Percentiles rank a stretch among this genome's conserved stretches.
Evolutionary conservation across 2,888 invertebrate species (phyloP).

Genomic region (Exocentrus adspersus): DNA sequence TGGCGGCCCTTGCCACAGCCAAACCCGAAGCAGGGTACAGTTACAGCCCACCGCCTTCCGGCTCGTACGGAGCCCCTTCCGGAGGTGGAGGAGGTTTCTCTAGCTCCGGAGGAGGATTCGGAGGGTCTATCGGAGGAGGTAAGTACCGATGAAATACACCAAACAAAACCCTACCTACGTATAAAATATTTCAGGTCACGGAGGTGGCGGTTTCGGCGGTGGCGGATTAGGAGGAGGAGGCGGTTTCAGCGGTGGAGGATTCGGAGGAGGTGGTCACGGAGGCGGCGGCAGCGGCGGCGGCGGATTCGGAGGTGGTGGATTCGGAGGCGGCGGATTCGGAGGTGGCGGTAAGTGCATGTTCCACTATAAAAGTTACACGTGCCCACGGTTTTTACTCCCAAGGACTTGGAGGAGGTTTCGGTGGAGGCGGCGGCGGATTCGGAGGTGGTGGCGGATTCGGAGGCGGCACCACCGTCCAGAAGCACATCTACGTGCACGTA

Average conservation of each 20-base stretch:
- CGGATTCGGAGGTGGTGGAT: constrained; percentile 43
- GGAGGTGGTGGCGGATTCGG: constrained; percentile 62
- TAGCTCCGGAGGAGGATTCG: constrained; percentile 51
- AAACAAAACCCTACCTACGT: too few relatives aligned
- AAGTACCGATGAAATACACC: too few relatives aligned
- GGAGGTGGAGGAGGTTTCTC: constrained; percentile 59
- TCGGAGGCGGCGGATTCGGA: constrained; percentile 49
- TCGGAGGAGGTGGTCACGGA: constrained; percentile 35
- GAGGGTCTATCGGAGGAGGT: constrained; percentile 49
- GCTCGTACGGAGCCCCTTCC: constrained; percentile 61
- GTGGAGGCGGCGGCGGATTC: constrained; percentile 45
- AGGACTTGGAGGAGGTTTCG: constrained; percentile 47
- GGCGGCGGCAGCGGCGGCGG: constrained; percentile 39
- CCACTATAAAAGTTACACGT: too few relatives aligned
- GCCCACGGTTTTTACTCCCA: too few relatives aligned
- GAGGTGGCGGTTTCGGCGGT: constrained; percentile 32
- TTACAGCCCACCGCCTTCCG: constrained; percentile 65
- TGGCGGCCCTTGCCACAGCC: constrained; percentile 71
- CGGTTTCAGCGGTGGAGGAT: constrained; percentile 38
- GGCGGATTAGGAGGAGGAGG: constrained; percentile 39
- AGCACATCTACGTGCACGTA: constrained; percentile 90
- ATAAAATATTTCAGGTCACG: constrained; percentile 7
- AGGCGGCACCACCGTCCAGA: constrained; percentile 77
- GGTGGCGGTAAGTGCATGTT: constrained; percentile 36
- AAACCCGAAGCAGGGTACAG: constrained; percentile 73